Base-by-base conservation (phyloP, 1,140 invertebrate genomes). In the Yoshiicerus persimilis region DNA sequence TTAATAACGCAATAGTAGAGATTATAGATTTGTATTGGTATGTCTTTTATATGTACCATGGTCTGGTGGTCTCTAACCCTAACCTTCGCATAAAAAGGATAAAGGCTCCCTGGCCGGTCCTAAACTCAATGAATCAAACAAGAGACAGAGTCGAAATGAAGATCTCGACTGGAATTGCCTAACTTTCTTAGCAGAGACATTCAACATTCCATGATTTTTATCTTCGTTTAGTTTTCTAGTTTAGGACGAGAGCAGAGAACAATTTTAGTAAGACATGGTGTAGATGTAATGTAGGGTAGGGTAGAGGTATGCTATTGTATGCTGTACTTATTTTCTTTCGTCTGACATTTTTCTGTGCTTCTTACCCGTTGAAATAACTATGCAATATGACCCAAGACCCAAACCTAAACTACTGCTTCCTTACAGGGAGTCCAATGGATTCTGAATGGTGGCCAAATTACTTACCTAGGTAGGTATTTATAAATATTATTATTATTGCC, bases 51-150 rank as follows among this genome's bases (percentile, higher is more conserved):
- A n/a, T n/a, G n/a, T n/a, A n/a, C n/a, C n/a, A 41, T 41, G 9
- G 16, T 41, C 16, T 47, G 16, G 41, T 56, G 47, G 47, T n/a
- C 47, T n/a, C 47, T 56, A n/a, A 56, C 47, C 47, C 47, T 56
- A n/a, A 20, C 47, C 47, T n/a, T 2, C 47, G n/a, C 47, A 56
- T 6, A 56, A 56, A 56, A 56, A 56, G 47, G 47, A 56, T 56
- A 80, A 23, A 85, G 23, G 39, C 39, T 39, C 83, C 83, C 83
- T 56, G 41, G 11, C 11, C 11, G 38, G 83, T 56, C 83, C 27
- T n/a, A 85, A 85, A 85, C 20, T 47, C 83, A 85, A 85, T 85
- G 83, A 85, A 85, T 85, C 83, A 85, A 85, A 62, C 47, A 41
- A 56, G 47, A 36, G 83, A 85, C 83, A 32, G 83, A 85, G 83